Evolutionary conservation across 1,140 invertebrate genomes (phyloP).

Genomic region (Palaemon carinicauda): DNA sequence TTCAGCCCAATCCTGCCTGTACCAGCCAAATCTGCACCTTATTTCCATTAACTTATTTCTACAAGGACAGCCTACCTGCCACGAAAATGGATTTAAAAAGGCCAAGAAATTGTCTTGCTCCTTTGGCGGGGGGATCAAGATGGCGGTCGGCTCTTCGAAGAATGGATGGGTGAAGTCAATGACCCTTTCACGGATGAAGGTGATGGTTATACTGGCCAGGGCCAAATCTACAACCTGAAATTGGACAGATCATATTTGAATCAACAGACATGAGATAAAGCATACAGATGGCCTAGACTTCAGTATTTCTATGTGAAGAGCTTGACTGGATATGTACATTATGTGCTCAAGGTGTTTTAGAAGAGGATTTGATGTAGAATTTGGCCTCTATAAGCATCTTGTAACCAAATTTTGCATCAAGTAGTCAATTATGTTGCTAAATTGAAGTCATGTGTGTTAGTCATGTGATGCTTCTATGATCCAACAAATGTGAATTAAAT

Average conservation of each 20-base stretch:
- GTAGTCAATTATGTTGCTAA: too few species aligned
- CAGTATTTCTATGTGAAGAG: neutral
- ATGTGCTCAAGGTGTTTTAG: neutral
- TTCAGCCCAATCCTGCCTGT: too few species aligned
- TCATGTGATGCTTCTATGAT: too few species aligned
- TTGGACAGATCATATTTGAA: slow-evolving; percentile 17
- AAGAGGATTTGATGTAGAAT: too few species aligned
- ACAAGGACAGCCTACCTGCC: slow-evolving; percentile 47
- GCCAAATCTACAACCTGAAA: slow-evolving; percentile 64
- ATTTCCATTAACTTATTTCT: too few species aligned
- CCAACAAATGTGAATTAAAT: too few species aligned
- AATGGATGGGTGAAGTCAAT: slow-evolving; percentile 66
- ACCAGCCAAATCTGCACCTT: too few species aligned
- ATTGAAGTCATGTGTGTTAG: too few species aligned
- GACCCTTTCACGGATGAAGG: slow-evolving; percentile 63
- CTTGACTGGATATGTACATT: too few species aligned
- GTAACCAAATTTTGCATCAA: too few species aligned
- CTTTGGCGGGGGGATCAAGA: slow-evolving; percentile 61
- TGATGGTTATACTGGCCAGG: slow-evolving; percentile 65
- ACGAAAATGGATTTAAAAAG: slow-evolving; percentile 60
- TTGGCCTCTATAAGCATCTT: too few species aligned
- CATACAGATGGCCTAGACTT: neutral
- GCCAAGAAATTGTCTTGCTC: slow-evolving; percentile 60
- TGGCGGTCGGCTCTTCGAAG: slow-evolving; percentile 61
- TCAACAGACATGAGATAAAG: too few species aligned